Percentiles rank a stretch among this genome's conserved stretches.
Evolutionary conservation across 1,140 invertebrate genomes (phyloP).

Genomic region (Drosophila gunungcola): DNA sequence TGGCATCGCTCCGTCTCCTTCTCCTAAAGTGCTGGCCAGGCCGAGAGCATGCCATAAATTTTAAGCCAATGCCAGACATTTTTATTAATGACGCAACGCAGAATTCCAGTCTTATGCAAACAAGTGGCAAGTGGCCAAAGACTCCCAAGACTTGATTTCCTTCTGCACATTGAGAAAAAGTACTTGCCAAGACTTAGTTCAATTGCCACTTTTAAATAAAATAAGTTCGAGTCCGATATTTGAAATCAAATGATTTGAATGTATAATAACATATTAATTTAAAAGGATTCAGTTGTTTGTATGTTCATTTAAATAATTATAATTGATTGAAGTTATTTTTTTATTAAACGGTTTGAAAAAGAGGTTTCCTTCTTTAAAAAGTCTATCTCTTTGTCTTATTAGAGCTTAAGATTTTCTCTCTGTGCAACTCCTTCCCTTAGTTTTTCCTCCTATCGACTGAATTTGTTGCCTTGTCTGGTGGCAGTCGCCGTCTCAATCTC

Average conservation of each 20-base stretch:
- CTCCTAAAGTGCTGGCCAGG: slow-evolving; percentile 55
- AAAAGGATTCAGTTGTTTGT: too few relatives aligned
- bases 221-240: too few relatives aligned
- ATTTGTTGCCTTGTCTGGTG: slow-evolving; percentile 48
- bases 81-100: slow-evolving; percentile 77
- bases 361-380: too few relatives aligned
- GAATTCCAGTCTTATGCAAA: slow-evolving; percentile 60
- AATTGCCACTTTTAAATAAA: too few relatives aligned
- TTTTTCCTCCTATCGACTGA: slow-evolving; percentile 13
- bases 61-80: slow-evolving; percentile 78
- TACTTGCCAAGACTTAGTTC: too few relatives aligned
- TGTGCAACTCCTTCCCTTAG: neutral
- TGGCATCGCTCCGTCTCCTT: slow-evolving; percentile 37
- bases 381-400: neutral
- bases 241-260: too few relatives aligned
- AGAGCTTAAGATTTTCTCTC: neutral
- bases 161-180: neutral
- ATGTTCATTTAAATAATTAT: too few relatives aligned
- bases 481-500: slow-evolving; percentile 48
- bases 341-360: too few relatives aligned
- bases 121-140: slow-evolving; percentile 64
- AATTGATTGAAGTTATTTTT: too few relatives aligned
- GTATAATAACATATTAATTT: too few relatives aligned
- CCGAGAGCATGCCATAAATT: slow-evolving; percentile 76
- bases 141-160: slow-evolving; percentile 45